Base-by-base conservation (phyloP, 2,888 invertebrate genomes). In the Eupithecia subumbrata region DNA sequence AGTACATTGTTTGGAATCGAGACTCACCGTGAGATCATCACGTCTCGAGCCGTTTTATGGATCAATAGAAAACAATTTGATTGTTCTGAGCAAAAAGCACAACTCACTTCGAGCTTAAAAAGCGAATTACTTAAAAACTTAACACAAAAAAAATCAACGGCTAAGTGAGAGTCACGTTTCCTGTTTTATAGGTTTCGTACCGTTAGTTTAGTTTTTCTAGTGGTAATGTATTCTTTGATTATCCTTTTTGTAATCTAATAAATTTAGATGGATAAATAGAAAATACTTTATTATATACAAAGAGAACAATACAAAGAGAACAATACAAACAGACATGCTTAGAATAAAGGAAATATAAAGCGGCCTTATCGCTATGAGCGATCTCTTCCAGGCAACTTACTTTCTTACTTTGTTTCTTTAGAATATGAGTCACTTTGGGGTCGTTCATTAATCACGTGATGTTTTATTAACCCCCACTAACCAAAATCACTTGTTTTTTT, bases 51-150 rank as follows among this genome's bases (percentile, higher is more conserved):
- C 16, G 64, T 12, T 67, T 67, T 40, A 14, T 67, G 18, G 66
- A 40, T 40, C 48, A 37, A 37, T 18, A 52, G 48, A 68, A 73
- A 73, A 68, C 25, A 11, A 68, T 40, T 40, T 69, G 67, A 56
- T 70, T 66, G 70, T 70, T 30, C 34, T 11, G 1, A 74, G 30
- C 30, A 75, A 71, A 73, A 74, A 66, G 16, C 56, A 67, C 71
- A 60, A 71, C 34, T 25, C 45, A 11, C 22, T 45, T 37, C 43
- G 64, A 74, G 4, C 40, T 25, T 43, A 69, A 80, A 80, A 80
- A 71, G 66, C 69, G 63, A 74, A 77, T 76, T 74, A 76, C 76
- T 77, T 76, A 73, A 72, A 69, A 66, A n/a, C 48, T 48, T n/a
- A 43, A 75, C 74, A 72, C 73, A 14, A 2, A 56, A 56, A 60